Evolutionary conservation across 2,113 vertebrate species (phyloP).

Genomic region (Lophura nycthemera): DNA sequence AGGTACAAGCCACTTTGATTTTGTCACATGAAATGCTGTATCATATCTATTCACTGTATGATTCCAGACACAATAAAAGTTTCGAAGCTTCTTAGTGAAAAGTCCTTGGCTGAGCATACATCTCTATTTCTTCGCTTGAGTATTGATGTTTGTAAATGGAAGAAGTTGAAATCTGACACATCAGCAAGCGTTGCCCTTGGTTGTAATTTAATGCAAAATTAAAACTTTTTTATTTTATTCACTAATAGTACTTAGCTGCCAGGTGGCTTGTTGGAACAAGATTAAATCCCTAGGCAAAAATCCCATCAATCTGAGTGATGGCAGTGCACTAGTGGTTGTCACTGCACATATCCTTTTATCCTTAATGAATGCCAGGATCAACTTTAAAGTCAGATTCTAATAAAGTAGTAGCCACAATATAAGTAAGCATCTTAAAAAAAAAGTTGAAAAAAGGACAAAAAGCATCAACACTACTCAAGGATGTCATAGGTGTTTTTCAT

Average conservation of each 20-base stretch:
- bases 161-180: neutral
- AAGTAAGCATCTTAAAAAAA: neutral
- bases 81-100: neutral
- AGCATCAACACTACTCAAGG: neutral
- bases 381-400: neutral
- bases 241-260: neutral
- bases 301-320: neutral
- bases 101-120: neutral
- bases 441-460: neutral
- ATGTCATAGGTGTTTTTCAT: neutral
- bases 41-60: neutral
- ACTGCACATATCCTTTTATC: neutral
- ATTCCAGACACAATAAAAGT: neutral
- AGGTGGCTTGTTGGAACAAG: neutral
- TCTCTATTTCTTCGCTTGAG: neutral
- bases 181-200: neutral
- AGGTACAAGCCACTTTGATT: neutral
- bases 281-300: neutral
- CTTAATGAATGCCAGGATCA: neutral
- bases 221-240: neutral
- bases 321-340: neutral
- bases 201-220: neutral
- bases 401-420: neutral
- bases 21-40: neutral
- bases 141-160: neutral